Evolutionary conservation across 2,113 vertebrate species (phyloP), one percentile per base, ranked within the genome.

Genomic region (Forbesichthys papilliferus): DNA sequence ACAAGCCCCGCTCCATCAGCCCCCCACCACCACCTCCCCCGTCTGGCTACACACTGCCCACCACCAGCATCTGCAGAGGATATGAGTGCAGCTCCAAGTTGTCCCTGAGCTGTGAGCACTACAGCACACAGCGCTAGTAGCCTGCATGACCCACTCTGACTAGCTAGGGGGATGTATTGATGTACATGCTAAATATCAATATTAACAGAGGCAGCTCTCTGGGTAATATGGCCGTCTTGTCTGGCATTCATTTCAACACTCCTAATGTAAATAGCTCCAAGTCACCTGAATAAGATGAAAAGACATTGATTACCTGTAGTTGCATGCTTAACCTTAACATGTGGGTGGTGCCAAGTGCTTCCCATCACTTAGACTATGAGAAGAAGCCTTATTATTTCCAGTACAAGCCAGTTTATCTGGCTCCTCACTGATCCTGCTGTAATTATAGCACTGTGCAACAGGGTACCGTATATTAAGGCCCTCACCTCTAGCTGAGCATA

Each of bases 1-100:
- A 77, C 61, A 79, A 77, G 79, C 69, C 66, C 78, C 62, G 20
- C 68, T 75, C 77, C 86, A 79, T 87, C 86, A 84, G 74, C 75
- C 66, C 61, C 60, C 57, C 73, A 88, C 81, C 73, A 88, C 81
- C 55, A 16, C 73, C 83, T 69, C 51, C 68, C 62, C 80, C 46
- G 74, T 79, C 68, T 89, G 79, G 79, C 59, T 56, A 64, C 64
- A 64, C 64, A 64, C 74, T 68, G 72, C 68, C 82, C 80, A 86
- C 20, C 20, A 2, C 71, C 74, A 79, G 74, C 80, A 69, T 77
- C 78, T 72, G 68, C 66, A 83, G 77, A 78, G 77, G 52, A 84
- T 78, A 78, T 82, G 72, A 78, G 61, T 66, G 74, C 59, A 61
- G 63, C 83, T 70, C 61, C 77, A 64, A 78, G 72, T 82, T 83